Evolutionary conservation across 1,140 invertebrate genomes (phyloP).

Genomic region (Papilio machaon): DNA sequence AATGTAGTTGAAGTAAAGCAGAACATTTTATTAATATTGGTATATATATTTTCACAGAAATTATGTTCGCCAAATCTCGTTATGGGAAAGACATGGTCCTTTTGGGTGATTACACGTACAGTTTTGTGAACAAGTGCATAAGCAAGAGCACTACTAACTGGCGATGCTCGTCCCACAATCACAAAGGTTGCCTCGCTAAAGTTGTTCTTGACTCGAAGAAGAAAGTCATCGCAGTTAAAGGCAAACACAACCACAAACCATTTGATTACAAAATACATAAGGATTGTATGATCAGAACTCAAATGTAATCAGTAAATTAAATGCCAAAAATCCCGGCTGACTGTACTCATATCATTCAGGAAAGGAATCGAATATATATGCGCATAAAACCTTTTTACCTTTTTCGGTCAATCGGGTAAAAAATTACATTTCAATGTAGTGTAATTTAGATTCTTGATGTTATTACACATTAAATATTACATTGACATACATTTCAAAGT

Average conservation of each 20-base stretch:
- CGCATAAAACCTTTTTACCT: too few species aligned
- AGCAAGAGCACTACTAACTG: constrained; percentile 44
- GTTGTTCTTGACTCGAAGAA: constrained; percentile 33
- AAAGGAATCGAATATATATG: too few species aligned
- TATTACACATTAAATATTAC: too few species aligned
- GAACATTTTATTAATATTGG: too few species aligned
- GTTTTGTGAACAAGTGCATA: constrained; percentile 16
- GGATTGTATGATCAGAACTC: neutral
- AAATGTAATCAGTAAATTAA: neutral
- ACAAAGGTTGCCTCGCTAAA: constrained; percentile 50
- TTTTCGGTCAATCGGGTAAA: too few species aligned
- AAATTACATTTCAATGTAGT: too few species aligned
- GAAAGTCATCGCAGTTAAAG: constrained; percentile 18
- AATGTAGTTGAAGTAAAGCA: too few species aligned
- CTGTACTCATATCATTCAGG: too few species aligned
- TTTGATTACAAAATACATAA: constrained; percentile 25
- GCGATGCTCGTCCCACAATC: constrained; percentile 55
- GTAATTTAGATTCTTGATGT: too few species aligned
- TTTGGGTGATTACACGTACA: constrained; percentile 41
- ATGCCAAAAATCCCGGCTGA: too few species aligned
- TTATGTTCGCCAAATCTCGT: constrained; percentile 32
- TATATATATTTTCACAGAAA: constrained; percentile 1
- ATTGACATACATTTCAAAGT: too few species aligned
- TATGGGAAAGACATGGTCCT: constrained; percentile 42
- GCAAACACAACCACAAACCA: constrained; percentile 29